phyloP scores from a whole-genome alignment of 2,797 vertebrate genomes.

The Cynopterus sphinx region DNA sequence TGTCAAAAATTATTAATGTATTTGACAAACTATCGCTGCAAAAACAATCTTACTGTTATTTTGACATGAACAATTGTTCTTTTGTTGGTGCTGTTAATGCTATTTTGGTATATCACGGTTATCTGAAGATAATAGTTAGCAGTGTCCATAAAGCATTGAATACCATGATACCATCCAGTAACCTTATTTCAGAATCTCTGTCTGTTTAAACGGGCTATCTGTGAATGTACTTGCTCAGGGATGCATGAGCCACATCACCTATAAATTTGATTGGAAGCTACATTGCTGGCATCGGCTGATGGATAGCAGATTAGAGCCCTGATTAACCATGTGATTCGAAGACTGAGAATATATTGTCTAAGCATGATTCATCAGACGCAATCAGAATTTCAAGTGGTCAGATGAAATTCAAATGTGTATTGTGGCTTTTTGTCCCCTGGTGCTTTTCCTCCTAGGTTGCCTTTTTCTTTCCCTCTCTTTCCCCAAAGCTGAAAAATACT shows the following conservation, averaged over 20 bases:
- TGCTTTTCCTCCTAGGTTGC: slow-evolving; percentile 79
- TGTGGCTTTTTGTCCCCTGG: slow-evolving; percentile 64
- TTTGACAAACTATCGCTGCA: slow-evolving; percentile 80
- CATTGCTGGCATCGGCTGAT: slow-evolving; percentile 85
- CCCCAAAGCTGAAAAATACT: slow-evolving; percentile 84
- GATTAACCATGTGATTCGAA: slow-evolving; percentile 88
- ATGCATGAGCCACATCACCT: slow-evolving; percentile 88
- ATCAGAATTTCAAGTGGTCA: slow-evolving; percentile 89
- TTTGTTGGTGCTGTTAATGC: slow-evolving; percentile 83
- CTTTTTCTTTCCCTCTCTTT: slow-evolving; percentile 66
- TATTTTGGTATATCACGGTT: slow-evolving; percentile 75
- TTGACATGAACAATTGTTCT: slow-evolving; percentile 79
- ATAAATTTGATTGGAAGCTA: slow-evolving; percentile 89
- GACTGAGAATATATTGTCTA: slow-evolving; percentile 88
- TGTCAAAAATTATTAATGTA: slow-evolving; percentile 76
- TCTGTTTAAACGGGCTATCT: slow-evolving; percentile 81
- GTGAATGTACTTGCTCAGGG: slow-evolving; percentile 85
- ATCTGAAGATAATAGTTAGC: slow-evolving; percentile 83
- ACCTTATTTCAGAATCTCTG: slow-evolving; percentile 80
- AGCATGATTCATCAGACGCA: slow-evolving; percentile 87
- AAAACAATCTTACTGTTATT: slow-evolving; percentile 78
- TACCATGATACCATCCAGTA: slow-evolving; percentile 79
- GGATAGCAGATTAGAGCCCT: slow-evolving; percentile 88
- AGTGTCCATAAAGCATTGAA: slow-evolving; percentile 82
- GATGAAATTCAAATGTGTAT: slow-evolving; percentile 86